These are phyloP conservation scores for Oreochromis spilurus DNA, from an alignment of 2,113 vertebrate genomes.

Conservation along the genomic window DNA sequence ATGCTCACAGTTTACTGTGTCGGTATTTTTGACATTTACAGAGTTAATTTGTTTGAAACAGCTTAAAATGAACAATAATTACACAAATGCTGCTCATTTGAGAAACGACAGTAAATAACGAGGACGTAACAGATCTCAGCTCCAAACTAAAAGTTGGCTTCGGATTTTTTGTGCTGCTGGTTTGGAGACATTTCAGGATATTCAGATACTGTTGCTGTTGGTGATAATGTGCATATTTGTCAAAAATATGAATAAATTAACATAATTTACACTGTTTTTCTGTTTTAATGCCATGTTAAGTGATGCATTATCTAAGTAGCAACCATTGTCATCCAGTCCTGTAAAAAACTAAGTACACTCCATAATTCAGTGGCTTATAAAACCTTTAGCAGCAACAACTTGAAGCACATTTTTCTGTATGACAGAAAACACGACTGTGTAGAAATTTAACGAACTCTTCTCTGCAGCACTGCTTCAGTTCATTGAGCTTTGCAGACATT, in stretches of 20 bases:
- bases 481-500: neutral
- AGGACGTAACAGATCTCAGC: fast-evolving
- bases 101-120: fast-evolving
- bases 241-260: neutral
- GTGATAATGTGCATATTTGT: neutral
- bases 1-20: neutral
- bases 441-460: neutral
- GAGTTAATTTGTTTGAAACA: neutral
- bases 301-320: neutral
- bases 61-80: neutral
- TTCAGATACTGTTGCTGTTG: neutral
- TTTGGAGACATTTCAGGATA: neutral
- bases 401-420: neutral
- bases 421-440: neutral
- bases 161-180: neutral
- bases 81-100: neutral
- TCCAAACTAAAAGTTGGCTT: neutral
- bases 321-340: neutral
- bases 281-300: neutral
- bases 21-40: neutral
- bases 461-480: fast-evolving
- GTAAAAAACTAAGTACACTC: neutral
- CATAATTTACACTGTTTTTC: neutral
- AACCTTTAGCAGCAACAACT: neutral
- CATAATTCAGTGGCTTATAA: neutral